Evolutionary conservation across 2,797 vertebrate species (phyloP).

Genomic region (Lates japonicus): DNA sequence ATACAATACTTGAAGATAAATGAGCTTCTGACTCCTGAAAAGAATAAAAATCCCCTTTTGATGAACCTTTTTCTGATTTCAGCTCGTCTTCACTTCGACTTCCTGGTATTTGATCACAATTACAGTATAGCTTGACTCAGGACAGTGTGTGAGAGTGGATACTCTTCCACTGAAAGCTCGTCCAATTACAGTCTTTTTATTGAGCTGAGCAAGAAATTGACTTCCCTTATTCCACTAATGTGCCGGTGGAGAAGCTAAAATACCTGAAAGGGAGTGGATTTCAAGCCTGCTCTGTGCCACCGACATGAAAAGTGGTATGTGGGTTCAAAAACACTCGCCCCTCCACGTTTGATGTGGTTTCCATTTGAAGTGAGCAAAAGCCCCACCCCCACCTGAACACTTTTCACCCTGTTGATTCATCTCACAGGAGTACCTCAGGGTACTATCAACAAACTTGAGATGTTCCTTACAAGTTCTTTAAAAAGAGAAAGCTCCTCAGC

Average conservation of each 20-base stretch:
- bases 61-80: conserved; percentile 7
- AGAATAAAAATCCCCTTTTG: background rate
- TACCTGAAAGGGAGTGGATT: conserved; percentile 43
- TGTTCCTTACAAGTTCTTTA: conserved; percentile 17
- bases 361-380: conserved; percentile 66
- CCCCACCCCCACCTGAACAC: conserved; percentile 25
- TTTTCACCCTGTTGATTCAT: conserved; percentile 37
- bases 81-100: background rate
- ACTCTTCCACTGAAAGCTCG: conserved; percentile 12
- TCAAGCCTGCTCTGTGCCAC: conserved; percentile 29
- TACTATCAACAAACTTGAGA: conserved; percentile 30
- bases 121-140: background rate
- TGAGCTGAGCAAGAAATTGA: conserved; percentile 36
- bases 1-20: conserved; percentile 1
- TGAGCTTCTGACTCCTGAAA: background rate
- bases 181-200: conserved; percentile 54
- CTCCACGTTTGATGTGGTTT: conserved; percentile 62
- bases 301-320: conserved; percentile 57
- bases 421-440: conserved; percentile 51
- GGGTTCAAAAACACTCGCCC: conserved; percentile 60
- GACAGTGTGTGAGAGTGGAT: background rate
- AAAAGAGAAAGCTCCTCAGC: background rate
- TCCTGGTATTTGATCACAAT: conserved; percentile 30
- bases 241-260: conserved; percentile 46
- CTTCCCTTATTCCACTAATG: conserved; percentile 41